Base-by-base conservation (phyloP, 1,140 invertebrate species). In the Hylyphantes graminicola region DNA sequence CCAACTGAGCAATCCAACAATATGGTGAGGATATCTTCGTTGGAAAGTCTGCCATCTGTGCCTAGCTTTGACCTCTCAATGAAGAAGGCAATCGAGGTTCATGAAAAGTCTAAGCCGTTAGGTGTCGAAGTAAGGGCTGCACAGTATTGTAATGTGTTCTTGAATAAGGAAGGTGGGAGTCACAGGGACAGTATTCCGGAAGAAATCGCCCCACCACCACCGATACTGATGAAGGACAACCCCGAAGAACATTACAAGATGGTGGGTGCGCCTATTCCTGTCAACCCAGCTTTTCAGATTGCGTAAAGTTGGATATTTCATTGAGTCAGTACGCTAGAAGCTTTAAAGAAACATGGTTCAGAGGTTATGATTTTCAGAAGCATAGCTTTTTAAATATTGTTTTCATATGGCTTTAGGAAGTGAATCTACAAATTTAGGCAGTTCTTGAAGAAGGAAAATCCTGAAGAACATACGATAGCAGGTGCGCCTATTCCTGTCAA, bases 181-280 rank as follows among this genome's bases (percentile, higher is more conserved):
- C 10, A 73, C 0, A 15, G 57, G 21, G 80, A 83, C 51, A 73
- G 61, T 57, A 73, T 81, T 11, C 80, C 80, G 19, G 59, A 83
- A 35, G 80, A 83, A 83, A 83, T 83, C 50, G 79, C 79, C 15
- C 80, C 80, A 17, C 80, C 80, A 15, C 80, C 80, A 21, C 80
- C 80, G 15, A 48, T 81, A 8, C 53, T 81, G 21, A 57, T 63
- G 51, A 57, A 72, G 50, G 79, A 81, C 61, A 51, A 35, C 19
- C 68, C 79, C 51, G 79, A 81, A 73, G 79, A 73, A 61, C 65
- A 81, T 73, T 80, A 81, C 12, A 81, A 81, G 53, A 81, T 81
- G 55, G 78, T 81, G 70, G 78, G 78, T n/a, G n/a, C 67, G 12
- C 78, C 78, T 0, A 63, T 68, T 53, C 78, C 78, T 50, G 48